A percentile compares a stretch with the other conserved stretches of the same genome.
phyloP scores from a whole-genome alignment of 2,888 invertebrate genomes.

The Melanotus villosus region DNA sequence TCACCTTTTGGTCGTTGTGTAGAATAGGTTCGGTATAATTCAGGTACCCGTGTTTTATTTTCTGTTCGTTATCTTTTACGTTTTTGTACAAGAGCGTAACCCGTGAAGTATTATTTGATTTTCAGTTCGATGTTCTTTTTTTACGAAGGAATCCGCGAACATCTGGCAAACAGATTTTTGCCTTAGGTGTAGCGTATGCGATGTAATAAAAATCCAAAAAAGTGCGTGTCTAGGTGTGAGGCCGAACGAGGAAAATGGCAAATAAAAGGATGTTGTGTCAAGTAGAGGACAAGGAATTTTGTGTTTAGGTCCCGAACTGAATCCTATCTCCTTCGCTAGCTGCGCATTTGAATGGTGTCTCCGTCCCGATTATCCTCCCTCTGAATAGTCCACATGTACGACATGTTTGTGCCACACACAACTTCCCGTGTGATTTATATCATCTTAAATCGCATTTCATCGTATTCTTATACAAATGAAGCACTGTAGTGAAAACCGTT shows the following conservation, averaged over 20 bases:
- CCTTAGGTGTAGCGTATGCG: neutral
- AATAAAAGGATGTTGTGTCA: slow-evolving; percentile 40
- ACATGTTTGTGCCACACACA: slow-evolving; percentile 47
- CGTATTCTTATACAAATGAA: slow-evolving; percentile 56
- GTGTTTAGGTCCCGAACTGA: slow-evolving; percentile 40
- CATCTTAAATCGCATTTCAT: slow-evolving; percentile 51
- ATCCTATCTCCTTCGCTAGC: slow-evolving; percentile 37
- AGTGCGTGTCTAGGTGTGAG: slow-evolving; percentile 17
- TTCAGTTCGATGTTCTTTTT: neutral
- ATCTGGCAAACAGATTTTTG: neutral
- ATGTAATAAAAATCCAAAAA: slow-evolving; percentile 1
- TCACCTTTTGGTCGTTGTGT: too few relatives aligned
- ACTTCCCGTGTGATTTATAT: slow-evolving; percentile 52
- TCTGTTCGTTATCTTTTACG: neutral
- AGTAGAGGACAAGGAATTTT: slow-evolving; percentile 41
- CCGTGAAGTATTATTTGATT: neutral
- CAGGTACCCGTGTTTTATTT: neutral
- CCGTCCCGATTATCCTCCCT: slow-evolving; percentile 43
- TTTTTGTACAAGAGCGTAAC: neutral
- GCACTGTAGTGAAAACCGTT: slow-evolving; percentile 48
- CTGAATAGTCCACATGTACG: slow-evolving; percentile 40
- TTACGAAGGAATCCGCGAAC: neutral
- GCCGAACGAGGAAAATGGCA: slow-evolving; percentile 31
- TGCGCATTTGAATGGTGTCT: slow-evolving; percentile 44
- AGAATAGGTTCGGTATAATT: neutral